These are phyloP conservation scores for Lampris megalopsis DNA, from an alignment of 2,113 vertebrate genomes.

Conservation along the genomic window DNA sequence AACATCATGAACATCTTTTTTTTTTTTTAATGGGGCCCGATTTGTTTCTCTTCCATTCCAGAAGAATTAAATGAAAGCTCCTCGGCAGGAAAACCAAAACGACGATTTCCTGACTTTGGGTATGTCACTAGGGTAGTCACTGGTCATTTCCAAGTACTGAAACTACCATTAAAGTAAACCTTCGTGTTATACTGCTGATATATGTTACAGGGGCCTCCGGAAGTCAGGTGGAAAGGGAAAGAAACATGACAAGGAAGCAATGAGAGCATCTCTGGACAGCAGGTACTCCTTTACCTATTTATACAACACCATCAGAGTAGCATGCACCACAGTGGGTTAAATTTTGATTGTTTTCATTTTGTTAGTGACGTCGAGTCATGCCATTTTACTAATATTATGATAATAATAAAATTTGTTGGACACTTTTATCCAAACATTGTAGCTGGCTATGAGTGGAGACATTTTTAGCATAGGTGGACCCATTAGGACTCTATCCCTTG, in stretches of 20 bases:
- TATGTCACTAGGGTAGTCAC: conserved; percentile 55
- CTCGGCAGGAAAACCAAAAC: conserved; percentile 85
- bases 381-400: too few species aligned
- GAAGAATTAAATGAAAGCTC: conserved; percentile 86
- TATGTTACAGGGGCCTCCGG: conserved; percentile 85
- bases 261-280: conserved; percentile 89
- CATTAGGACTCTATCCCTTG: too few species aligned
- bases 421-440: neutral
- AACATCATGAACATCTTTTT: neutral
- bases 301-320: neutral
- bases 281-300: conserved; percentile 78
- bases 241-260: conserved; percentile 89
- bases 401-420: neutral
- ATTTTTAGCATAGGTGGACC: too few species aligned
- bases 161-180: neutral
- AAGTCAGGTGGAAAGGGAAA: conserved; percentile 94
- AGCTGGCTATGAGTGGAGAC: too few species aligned
- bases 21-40: neutral
- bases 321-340: neutral
- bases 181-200: conserved; percentile 7
- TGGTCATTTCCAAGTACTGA: neutral
- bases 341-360: too few species aligned
- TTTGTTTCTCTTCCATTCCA: conserved; percentile 54
- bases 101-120: conserved; percentile 95
- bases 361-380: too few species aligned